Conservation (phyloP, 2,888 invertebrate genomes). For the Ophion ellenae region DNA sequence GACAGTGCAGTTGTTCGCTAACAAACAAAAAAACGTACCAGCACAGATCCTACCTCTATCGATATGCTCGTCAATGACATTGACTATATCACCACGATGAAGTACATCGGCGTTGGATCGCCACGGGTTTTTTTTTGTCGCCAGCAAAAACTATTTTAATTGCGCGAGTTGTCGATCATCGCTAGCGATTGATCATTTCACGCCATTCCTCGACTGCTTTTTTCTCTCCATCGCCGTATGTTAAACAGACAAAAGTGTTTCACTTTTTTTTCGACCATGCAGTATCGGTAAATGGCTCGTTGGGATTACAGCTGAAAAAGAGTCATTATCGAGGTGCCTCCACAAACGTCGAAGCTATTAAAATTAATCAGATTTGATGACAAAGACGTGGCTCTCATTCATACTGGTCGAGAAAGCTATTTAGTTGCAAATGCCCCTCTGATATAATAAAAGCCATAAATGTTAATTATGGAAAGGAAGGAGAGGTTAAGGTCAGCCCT, state of each 20-base stretch:
- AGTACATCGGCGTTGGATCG: conserved; percentile 26
- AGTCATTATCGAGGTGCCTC: not conserved
- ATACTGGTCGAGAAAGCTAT: conserved; percentile 35
- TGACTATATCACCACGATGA: conserved; percentile 40
- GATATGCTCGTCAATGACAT: conserved; percentile 37
- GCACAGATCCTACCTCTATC: conserved; percentile 19
- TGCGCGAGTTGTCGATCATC: conserved; percentile 2
- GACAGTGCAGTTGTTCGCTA: conserved; percentile 16
- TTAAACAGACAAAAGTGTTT: too few relatives aligned
- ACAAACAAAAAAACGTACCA: conserved; percentile 14
- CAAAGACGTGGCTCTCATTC: conserved; percentile 11
- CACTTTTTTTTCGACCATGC: too few relatives aligned
- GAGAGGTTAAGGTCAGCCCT: conserved; percentile 12
- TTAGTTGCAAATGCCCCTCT: conserved; percentile 32
- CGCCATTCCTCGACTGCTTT: not conserved
- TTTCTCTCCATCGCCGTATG: not conserved
- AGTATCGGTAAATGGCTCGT: not conserved
- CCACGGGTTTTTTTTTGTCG: conserved; percentile 14
- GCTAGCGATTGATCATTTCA: conserved; percentile 30
- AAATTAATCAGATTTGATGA: conserved; percentile 31
- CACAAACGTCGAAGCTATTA: not conserved
- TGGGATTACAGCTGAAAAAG: not conserved
- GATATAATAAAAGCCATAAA: conserved; percentile 14
- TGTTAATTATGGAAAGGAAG: conserved; percentile 19
- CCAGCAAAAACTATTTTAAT: conserved; percentile 13